Base-by-base conservation (phyloP, 2,888 invertebrate genomes). In the Itoplectis maculator region DNA sequence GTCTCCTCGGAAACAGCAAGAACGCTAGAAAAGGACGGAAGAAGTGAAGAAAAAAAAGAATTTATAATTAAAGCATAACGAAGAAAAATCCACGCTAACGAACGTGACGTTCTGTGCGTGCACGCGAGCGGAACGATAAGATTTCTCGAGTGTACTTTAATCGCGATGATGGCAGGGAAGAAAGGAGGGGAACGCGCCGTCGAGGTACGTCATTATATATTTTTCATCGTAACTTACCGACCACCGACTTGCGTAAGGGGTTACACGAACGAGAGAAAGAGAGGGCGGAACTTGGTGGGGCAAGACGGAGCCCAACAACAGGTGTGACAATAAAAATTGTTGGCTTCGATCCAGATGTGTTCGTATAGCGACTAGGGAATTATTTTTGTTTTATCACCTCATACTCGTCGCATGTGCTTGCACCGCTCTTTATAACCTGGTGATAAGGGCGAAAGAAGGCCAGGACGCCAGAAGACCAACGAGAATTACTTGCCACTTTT, bases 51-150 rank as follows among this genome's bases (percentile, higher is more conserved):
- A 40, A 15, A 1, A 40, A 65, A 65, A 68, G 51, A 40, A 51
- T 51, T 37, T 68, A 51, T 68, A 51, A 68, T 68, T 68, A 68
- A 68, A 68, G 49, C 51, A 68, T 68, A 68, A 68, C 37, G 68
- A 68, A 68, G 68, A 49, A 68, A 49, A 68, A 37, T 68, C 49
- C 49, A 68, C 51, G 68, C 1, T 51, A 51, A 68, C 68, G 68
- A 51, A 51, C 49, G 49, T 37, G 51, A 49, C 56, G 15, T 59
- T 20, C 51, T 51, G 49, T 68, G 68, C 68, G 68, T 68, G 68
- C 68, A 37, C n/a, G 42, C 51, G 40, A 37, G 35, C 49, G 51
- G 6, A 37, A 20, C 68, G 68, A 68, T 68, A 68, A 68, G 68
- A 51, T 68, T 68, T 51, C 18, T 9, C 49, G 49, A 51, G 42